These are phyloP conservation scores for Melopsittacus undulatus DNA, from an alignment of 2,797 vertebrate genomes.

Conservation along the genomic window DNA sequence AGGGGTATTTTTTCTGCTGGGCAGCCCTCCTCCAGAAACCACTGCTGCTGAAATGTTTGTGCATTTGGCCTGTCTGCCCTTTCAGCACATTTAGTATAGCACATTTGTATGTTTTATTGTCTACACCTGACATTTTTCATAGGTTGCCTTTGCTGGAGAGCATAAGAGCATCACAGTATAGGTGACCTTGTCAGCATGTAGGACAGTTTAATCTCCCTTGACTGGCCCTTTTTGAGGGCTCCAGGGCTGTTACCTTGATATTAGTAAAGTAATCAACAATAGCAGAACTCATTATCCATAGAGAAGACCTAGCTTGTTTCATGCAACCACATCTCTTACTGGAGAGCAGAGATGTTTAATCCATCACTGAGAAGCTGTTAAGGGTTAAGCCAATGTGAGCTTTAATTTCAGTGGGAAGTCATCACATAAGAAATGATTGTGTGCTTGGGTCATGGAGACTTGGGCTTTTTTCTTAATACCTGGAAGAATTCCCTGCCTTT, in stretches of 20 bases:
- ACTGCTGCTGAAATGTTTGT: not conserved
- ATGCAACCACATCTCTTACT: not conserved
- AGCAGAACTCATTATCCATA: not conserved
- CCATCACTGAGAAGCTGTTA: not conserved
- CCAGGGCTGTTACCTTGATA: not conserved
- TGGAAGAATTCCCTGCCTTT: not conserved
- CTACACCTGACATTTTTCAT: not conserved
- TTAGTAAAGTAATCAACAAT: not conserved
- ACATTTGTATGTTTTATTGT: not conserved
- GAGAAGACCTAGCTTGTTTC: not conserved
- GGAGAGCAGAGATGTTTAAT: not conserved
- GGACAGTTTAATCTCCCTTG: not conserved
- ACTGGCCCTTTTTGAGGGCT: not conserved
- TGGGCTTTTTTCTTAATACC: not conserved
- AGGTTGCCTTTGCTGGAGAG: not conserved
- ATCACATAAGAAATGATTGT: not conserved
- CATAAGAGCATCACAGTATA: not conserved
- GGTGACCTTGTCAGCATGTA: not conserved
- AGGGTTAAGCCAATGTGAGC: not conserved
- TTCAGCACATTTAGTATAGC: not conserved
- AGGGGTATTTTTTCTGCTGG: not conserved
- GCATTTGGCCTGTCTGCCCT: not conserved
- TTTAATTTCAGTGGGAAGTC: not conserved
- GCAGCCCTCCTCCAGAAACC: not conserved
- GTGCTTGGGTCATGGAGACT: not conserved